Conservation (phyloP, 2,888 invertebrate species). For the Pasiphila rectangulata region DNA sequence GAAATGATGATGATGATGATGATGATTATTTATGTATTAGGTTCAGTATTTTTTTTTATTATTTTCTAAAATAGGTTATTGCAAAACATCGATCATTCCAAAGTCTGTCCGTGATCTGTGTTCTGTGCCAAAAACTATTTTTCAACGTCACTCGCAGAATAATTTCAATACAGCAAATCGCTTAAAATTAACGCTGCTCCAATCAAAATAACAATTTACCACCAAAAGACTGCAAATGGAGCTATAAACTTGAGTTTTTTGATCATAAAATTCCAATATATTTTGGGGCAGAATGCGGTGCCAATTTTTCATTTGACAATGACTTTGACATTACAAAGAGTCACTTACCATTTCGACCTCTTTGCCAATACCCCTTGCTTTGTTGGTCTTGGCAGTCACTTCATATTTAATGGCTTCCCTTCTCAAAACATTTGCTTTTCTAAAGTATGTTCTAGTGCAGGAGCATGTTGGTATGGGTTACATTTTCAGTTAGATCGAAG, state of each 20-base stretch:
- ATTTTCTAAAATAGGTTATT: no score
- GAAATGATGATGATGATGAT: no score
- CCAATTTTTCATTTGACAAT: conserved; percentile 15
- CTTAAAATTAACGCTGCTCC: neutral
- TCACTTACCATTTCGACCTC: conserved; percentile 3
- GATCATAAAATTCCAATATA: neutral
- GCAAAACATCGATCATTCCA: neutral
- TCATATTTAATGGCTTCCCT: conserved; percentile 18
- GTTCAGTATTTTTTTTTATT: no score
- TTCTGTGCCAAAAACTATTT: neutral
- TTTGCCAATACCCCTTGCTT: conserved; percentile 10
- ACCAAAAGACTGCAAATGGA: neutral
- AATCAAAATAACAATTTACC: neutral
- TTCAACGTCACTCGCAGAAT: neutral
- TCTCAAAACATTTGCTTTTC: conserved; percentile 23
- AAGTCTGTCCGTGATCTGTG: neutral
- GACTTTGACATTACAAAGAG: conserved; percentile 23
- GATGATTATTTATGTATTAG: no score
- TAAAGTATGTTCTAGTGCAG: conserved; percentile 14
- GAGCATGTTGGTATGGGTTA: neutral
- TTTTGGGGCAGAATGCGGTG: conserved; percentile 1
- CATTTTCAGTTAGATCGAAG: no score
- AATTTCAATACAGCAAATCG: neutral
- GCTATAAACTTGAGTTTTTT: neutral
- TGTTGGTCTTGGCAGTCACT: conserved; percentile 13